Percentiles rank a stretch among this genome's conserved stretches.
These are phyloP conservation scores for Myrmecobius fasciatus DNA, from an alignment of 2,113 vertebrate species.

Conservation along the genomic window DNA sequence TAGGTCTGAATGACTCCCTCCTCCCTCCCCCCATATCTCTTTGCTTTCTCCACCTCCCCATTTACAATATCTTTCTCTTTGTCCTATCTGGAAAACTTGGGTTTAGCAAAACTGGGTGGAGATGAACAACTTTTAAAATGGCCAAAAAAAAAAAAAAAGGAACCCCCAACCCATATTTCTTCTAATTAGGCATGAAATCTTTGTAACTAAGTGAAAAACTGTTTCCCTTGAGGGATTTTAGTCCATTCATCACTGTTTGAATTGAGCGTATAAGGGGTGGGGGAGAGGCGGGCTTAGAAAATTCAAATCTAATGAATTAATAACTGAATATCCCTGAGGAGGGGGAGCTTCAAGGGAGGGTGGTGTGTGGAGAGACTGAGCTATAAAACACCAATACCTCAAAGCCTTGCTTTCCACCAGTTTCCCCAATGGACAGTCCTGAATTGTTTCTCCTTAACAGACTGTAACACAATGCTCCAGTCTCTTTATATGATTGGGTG, in stretches of 20 bases:
- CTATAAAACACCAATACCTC: slow-evolving; percentile 66
- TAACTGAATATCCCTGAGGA: slow-evolving; percentile 71
- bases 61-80: slow-evolving; percentile 32
- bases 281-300: slow-evolving; percentile 19
- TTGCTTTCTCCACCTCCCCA: not conserved
- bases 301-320: slow-evolving; percentile 80
- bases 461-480: slow-evolving; percentile 75
- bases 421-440: slow-evolving; percentile 49
- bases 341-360: slow-evolving; percentile 13
- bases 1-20: slow-evolving; percentile 12
- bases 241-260: slow-evolving; percentile 85
- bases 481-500: slow-evolving; percentile 56
- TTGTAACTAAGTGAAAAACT: slow-evolving; percentile 87
- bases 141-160: slow-evolving; percentile 21
- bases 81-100: not conserved
- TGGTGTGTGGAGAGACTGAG: not conserved
- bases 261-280: slow-evolving; percentile 62
- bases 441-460: slow-evolving; percentile 82
- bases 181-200: slow-evolving; percentile 88
- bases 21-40: not conserved
- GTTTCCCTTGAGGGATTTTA: slow-evolving; percentile 84
- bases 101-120: slow-evolving; percentile 78
- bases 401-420: slow-evolving; percentile 59
- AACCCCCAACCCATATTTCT: slow-evolving; percentile 78
- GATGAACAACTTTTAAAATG: slow-evolving; percentile 84